Percentiles rank a stretch among this genome's conserved stretches.
Conservation (phyloP, 2,888 invertebrate species). For the Brenthis hecate region DNA sequence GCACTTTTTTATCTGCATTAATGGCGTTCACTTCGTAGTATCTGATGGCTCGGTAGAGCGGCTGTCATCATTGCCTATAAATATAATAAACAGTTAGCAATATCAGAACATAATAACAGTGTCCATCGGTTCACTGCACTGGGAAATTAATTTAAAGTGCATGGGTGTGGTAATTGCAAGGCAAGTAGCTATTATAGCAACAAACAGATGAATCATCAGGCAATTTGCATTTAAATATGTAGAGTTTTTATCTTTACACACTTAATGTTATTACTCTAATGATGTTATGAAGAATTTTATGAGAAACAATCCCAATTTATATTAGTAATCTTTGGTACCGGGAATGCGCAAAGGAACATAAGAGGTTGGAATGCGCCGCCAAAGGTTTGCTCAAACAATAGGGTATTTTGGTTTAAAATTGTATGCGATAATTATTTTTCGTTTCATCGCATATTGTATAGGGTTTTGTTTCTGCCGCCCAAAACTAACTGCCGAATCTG, state of each 20-base stretch:
- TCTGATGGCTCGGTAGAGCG: constrained; percentile 27
- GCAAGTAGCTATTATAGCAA: constrained; percentile 68
- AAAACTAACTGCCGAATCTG: constrained; percentile 55
- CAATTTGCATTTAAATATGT: constrained; percentile 59
- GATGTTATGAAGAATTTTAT: too few relatives aligned
- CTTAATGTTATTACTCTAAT: background rate
- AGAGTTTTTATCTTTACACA: constrained; percentile 1
- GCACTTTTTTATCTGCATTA: constrained; percentile 18
- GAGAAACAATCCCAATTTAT: too few relatives aligned
- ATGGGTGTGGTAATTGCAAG: constrained; percentile 68
- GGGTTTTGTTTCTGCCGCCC: constrained; percentile 73
- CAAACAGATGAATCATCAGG: constrained; percentile 64
- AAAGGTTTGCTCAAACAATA: constrained; percentile 39
- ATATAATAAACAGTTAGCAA: constrained; percentile 57
- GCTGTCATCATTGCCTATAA: constrained; percentile 41
- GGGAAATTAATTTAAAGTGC: constrained; percentile 77
- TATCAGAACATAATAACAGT: constrained; percentile 63
- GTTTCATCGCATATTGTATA: constrained; percentile 65
- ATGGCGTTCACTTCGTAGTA: constrained; percentile 13
- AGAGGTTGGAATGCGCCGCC: constrained; percentile 35
- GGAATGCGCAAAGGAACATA: constrained; percentile 28
- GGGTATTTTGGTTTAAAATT: constrained; percentile 48
- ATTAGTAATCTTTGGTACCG: background rate
- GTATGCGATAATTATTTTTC: constrained; percentile 68
- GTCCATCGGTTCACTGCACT: constrained; percentile 63